Evolutionary conservation across 2,113 vertebrate genomes (phyloP), one percentile per base, ranked within the genome.

Genomic region (Ciconia maguari): DNA sequence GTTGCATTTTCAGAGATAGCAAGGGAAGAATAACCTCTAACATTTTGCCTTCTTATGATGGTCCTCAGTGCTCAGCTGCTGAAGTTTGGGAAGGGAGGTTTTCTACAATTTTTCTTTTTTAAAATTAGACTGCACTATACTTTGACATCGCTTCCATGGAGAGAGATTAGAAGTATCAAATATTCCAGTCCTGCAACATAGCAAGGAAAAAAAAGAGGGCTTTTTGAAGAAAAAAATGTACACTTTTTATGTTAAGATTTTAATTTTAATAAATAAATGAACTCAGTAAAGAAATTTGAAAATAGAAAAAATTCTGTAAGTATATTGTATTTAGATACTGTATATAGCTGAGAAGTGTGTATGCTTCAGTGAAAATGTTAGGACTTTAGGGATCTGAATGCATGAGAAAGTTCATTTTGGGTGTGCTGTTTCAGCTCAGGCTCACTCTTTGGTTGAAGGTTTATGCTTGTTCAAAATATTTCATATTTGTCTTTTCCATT

Each of bases 1-100:
- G 88, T 92, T 92, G 79, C n/a, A 55, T 92, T 96, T 97, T 88
- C 38, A 48, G 93, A 96, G 93, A 94, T 96, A 96, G 34, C 46
- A 90, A 93, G 29, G 64, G 52, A 96, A 94, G 70, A 92, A 96
- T 94, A 92, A 93, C 88, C 92, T 96, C 13, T 95, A 71, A 90
- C 90, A 83, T 71, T 93, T 87, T 92, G 75, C 52, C 51, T 49
- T 46, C 76, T 77, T 86, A 21, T 70, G 83, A 26, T 86, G 75
- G 42, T 96, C 93, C 55, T 86, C 65, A 41, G 38, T 36, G 69
- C 68, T 81, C 48, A 81, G 61, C 48, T 87, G 64, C 72, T 89
- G 80, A 90, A 78, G 83, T 87, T 94, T 94, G 76, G 58, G 42
- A 84, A 76, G 21, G 32, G 4, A 81, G 20, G 25, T 44, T 94